Evolutionary conservation across 2,888 invertebrate genomes (phyloP).

Genomic region (Psococerastis gibbosa): DNA sequence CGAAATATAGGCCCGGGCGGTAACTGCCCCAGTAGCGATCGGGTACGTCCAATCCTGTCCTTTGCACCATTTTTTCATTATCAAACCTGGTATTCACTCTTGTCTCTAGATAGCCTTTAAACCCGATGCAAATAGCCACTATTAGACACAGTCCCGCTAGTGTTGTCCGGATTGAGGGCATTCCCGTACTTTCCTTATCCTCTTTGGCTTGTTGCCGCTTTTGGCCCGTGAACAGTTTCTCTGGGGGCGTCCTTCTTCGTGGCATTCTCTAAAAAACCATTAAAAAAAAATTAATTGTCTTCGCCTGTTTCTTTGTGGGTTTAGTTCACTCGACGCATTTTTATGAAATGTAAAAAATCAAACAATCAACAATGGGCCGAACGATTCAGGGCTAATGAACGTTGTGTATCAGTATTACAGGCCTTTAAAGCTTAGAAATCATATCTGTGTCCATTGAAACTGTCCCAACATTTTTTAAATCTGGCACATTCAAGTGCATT

Average conservation of each 20-base stretch:
- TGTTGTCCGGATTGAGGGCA: constrained; percentile 17
- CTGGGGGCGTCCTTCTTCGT: background rate
- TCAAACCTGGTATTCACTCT: constrained; percentile 72
- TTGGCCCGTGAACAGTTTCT: constrained; percentile 11
- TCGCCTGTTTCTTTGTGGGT: too few relatives aligned
- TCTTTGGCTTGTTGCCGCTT: constrained; percentile 12
- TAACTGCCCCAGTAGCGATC: constrained; percentile 90
- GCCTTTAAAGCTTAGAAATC: too few relatives aligned
- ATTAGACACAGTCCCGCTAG: constrained; percentile 33
- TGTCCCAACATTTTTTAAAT: too few relatives aligned
- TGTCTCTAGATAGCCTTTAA: constrained; percentile 69
- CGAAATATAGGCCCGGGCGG: constrained; percentile 73
- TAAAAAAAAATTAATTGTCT: too few relatives aligned
- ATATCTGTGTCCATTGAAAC: too few relatives aligned
- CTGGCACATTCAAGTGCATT: too few relatives aligned
- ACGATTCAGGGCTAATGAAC: too few relatives aligned
- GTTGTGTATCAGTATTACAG: too few relatives aligned
- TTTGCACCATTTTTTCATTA: constrained; percentile 52
- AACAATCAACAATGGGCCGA: too few relatives aligned
- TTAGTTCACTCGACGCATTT: too few relatives aligned
- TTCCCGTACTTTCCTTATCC: constrained; percentile 5
- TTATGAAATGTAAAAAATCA: too few relatives aligned
- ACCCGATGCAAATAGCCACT: constrained; percentile 55
- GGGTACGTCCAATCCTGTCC: constrained; percentile 48
- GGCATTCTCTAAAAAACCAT: background rate